These are phyloP conservation scores for Sylvicapra grimmia DNA, from an alignment of 2,113 vertebrate genomes.

Conservation along the genomic window DNA sequence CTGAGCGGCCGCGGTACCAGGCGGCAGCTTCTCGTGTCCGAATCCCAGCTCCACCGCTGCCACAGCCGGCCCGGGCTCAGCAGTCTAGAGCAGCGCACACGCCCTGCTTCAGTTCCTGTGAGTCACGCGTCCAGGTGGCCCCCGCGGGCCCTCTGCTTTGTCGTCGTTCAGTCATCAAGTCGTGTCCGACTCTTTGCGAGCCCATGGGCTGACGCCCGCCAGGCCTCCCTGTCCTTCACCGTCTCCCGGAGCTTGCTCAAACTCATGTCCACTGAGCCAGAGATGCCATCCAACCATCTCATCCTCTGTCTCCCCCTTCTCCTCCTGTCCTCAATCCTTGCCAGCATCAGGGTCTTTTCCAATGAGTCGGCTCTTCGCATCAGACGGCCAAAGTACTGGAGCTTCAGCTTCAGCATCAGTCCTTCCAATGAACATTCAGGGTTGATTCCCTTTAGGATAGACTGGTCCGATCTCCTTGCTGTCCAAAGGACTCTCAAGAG, in stretches of 20 bases:
- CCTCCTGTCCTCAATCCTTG: neutral
- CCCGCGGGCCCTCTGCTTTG: neutral
- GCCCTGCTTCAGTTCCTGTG: neutral
- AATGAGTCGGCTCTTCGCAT: rapidly evolving
- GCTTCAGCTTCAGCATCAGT: neutral
- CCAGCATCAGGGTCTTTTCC: neutral
- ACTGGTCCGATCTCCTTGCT: neutral
- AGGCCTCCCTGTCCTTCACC: neutral
- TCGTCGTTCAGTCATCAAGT: neutral
- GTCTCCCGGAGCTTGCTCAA: neutral
- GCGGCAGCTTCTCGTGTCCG: neutral
- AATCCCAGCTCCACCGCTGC: neutral
- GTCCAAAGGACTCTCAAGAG: neutral
- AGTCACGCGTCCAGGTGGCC: neutral
- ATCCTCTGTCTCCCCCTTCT: neutral
- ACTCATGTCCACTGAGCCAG: neutral
- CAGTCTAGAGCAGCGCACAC: neutral
- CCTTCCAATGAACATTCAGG: neutral
- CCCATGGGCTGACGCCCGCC: neutral
- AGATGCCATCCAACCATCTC: neutral
- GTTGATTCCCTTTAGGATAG: neutral
- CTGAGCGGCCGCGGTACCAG: neutral
- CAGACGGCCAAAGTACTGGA: neutral
- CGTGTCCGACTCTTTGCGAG: rapidly evolving
- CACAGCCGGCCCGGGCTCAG: neutral